phyloP scores from a whole-genome alignment of 2,888 invertebrate species.

The Lutraria lutraria region DNA sequence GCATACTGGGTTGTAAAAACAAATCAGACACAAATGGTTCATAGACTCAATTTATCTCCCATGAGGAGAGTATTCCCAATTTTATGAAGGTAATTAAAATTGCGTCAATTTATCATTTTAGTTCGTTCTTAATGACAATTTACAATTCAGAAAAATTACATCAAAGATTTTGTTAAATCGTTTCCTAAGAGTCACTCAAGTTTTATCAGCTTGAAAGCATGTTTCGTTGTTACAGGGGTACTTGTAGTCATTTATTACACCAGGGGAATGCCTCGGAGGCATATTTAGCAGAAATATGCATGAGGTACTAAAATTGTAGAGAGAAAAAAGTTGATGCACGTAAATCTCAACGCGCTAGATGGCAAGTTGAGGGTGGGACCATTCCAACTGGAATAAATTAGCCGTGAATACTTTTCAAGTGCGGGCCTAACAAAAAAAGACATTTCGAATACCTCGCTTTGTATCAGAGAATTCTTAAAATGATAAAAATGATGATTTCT shows the following conservation, averaged over 20 bases:
- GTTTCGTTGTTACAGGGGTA: slow-evolving; percentile 37
- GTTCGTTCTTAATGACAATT: slow-evolving; percentile 54
- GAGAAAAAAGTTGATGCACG: neutral
- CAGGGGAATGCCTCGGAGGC: slow-evolving; percentile 18
- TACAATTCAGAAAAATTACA: slow-evolving; percentile 57
- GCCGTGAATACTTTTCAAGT: neutral
- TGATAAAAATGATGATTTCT: no score
- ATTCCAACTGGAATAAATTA: neutral
- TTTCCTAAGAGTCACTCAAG: slow-evolving; percentile 48
- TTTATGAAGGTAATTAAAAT: slow-evolving; percentile 52
- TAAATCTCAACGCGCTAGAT: neutral
- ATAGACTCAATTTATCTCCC: slow-evolving; percentile 40
- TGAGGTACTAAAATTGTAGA: neutral
- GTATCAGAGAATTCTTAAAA: neutral
- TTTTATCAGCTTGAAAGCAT: slow-evolving; percentile 49
- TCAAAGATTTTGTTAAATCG: slow-evolving; percentile 62
- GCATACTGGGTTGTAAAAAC: neutral
- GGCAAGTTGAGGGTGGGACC: neutral
- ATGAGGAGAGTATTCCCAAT: slow-evolving; percentile 17
- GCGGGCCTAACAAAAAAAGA: neutral
- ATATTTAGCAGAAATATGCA: slow-evolving; percentile 12
- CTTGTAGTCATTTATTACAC: slow-evolving; percentile 32
- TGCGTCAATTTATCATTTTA: slow-evolving; percentile 56
- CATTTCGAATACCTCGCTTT: neutral
- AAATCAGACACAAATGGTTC: slow-evolving; percentile 1